Conservation (phyloP, 2,888 invertebrate species). For the Ecdyonurus torrentis region DNA sequence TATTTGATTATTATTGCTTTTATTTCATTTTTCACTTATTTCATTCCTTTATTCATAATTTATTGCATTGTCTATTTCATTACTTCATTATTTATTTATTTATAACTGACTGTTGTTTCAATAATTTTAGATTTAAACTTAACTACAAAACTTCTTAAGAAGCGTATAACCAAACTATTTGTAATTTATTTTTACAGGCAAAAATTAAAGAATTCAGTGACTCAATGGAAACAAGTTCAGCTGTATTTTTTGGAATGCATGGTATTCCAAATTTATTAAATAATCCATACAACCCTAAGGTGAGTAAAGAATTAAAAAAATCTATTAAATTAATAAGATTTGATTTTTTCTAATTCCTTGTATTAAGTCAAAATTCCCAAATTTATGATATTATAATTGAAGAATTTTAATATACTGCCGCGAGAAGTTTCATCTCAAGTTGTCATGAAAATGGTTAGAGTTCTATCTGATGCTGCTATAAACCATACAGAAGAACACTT, state of each 20-base stretch:
- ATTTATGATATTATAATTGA: no score
- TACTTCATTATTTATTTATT: no score
- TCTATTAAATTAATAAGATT: neutral
- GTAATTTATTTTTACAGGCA: constrained; percentile 24
- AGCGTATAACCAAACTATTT: neutral
- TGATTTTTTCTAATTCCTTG: neutral
- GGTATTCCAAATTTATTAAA: constrained; percentile 36
- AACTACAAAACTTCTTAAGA: constrained; percentile 6
- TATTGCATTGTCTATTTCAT: no score
- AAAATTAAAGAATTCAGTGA: constrained; percentile 33
- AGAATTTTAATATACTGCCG: no score
- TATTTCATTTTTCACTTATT: no score
- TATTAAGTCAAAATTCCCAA: neutral
- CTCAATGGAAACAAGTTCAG: constrained; percentile 32
- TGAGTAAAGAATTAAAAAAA: constrained; percentile 19
- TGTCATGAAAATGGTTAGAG: no score
- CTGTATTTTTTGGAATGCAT: constrained; percentile 33
- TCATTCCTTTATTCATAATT: no score
- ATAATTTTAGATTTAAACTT: constrained; percentile 2
- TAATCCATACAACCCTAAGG: constrained; percentile 33
- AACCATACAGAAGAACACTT: no score
- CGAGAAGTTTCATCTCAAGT: neutral
- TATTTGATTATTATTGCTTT: no score
- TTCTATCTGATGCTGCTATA: no score
- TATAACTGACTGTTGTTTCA: no score